phyloP scores from a whole-genome alignment of 2,888 invertebrate genomes.

The Agonum fuliginosum region DNA sequence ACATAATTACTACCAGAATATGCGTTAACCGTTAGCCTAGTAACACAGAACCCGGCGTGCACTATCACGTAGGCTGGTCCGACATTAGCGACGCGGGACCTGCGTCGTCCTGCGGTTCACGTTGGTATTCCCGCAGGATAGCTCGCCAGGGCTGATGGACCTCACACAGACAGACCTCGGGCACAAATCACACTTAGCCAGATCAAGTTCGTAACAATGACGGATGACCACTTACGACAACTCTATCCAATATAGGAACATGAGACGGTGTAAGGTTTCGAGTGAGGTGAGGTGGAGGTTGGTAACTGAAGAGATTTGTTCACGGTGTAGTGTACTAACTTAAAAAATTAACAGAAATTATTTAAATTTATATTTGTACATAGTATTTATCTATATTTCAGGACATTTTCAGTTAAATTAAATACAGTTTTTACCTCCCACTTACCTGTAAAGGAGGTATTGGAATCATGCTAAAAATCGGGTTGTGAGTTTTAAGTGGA shows the following conservation, averaged over 20 bases:
- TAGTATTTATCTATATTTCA: no score
- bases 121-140: conserved; percentile 34
- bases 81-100: not conserved
- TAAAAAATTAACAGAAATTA: not conserved
- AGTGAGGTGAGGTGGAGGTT: not conserved
- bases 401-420: no score
- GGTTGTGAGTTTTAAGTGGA: no score
- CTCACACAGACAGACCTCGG: not conserved
- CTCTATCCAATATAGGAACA: conserved; percentile 56
- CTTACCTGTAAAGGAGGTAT: no score
- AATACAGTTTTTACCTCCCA: no score
- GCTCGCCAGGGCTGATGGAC: conserved; percentile 1
- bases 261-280: no score
- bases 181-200: conserved; percentile 69
- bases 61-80: not conserved
- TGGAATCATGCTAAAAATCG: no score
- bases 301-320: not conserved
- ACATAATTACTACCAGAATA: conserved; percentile 23
- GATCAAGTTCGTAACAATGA: conserved; percentile 65
- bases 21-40: not conserved
- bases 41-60: not conserved
- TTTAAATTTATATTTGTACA: no score
- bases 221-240: conserved; percentile 63
- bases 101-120: conserved; percentile 24
- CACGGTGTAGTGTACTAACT: not conserved